These are phyloP conservation scores for Alethe castanea DNA, from an alignment of 2,113 vertebrate genomes.

Conservation along the genomic window DNA sequence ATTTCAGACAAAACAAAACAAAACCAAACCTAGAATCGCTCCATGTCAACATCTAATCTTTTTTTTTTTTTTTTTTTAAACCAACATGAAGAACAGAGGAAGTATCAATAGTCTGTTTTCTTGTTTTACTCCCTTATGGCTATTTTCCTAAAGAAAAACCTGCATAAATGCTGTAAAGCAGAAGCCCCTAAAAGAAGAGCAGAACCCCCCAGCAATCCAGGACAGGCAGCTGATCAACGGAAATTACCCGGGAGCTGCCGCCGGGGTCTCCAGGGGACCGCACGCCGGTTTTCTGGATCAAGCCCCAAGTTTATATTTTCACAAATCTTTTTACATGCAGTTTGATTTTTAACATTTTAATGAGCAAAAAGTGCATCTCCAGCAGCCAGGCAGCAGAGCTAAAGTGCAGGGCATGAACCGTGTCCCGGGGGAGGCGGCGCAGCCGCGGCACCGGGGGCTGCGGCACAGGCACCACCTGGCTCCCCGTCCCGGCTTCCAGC, in stretches of 20 bases:
- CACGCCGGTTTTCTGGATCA: constrained; percentile 61
- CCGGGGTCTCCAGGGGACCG: neutral
- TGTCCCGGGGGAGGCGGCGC: constrained; percentile 66
- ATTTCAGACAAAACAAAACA: neutral
- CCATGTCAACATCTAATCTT: neutral
- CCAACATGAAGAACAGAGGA: neutral
- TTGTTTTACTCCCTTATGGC: neutral
- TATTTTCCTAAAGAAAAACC: constrained; percentile 20
- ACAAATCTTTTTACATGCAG: constrained; percentile 71
- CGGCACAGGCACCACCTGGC: constrained; percentile 89
- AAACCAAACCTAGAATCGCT: neutral
- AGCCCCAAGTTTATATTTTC: constrained; percentile 73
- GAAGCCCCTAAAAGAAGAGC: neutral
- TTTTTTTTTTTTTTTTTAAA: neutral
- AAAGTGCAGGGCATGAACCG: constrained; percentile 76
- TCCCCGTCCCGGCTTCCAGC: constrained; percentile 72
- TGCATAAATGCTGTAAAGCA: neutral
- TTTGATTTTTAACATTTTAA: constrained; percentile 80
- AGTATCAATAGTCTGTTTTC: neutral
- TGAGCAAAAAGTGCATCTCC: constrained; percentile 71
- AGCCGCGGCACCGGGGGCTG: constrained; percentile 83
- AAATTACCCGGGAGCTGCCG: constrained; percentile 56
- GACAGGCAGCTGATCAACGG: constrained; percentile 54
- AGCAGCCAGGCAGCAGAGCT: constrained; percentile 68
- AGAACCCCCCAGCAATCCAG: neutral